Conservation (phyloP, 2,113 vertebrate species). For the Hydropotes inermis region DNA sequence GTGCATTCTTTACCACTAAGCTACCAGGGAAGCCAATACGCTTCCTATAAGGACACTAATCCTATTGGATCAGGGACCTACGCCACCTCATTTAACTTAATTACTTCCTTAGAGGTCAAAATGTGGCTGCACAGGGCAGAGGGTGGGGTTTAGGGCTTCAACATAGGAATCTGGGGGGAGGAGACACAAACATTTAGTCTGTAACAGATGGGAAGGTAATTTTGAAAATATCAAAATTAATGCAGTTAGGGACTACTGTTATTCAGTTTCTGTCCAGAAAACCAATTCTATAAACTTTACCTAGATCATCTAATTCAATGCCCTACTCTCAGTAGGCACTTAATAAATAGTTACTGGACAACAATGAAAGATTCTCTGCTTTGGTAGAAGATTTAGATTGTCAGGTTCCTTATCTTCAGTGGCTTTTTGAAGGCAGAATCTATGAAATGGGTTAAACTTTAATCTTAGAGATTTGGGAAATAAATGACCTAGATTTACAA, state of each 20-base stretch:
- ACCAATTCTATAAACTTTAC: background rate
- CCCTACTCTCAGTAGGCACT: background rate
- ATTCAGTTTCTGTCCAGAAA: background rate
- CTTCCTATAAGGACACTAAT: background rate
- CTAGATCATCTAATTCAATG: background rate
- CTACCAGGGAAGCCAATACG: background rate
- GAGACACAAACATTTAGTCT: background rate
- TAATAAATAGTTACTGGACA: background rate
- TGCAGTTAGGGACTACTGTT: background rate
- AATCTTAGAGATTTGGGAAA: background rate
- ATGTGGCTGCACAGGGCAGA: background rate
- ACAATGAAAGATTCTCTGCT: background rate
- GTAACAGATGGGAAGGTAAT: background rate
- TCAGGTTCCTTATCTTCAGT: background rate
- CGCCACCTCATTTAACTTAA: background rate
- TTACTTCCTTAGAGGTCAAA: background rate
- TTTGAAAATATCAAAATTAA: background rate
- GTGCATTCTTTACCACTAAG: background rate
- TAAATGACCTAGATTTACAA: background rate
- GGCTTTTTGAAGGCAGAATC: background rate
- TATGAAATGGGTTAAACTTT: background rate
- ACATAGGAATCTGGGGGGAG: background rate
- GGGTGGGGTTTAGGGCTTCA: background rate
- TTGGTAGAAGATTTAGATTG: background rate
- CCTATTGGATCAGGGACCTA: too few species aligned